Evolutionary conservation across 2,797 vertebrate species (phyloP).

Genomic region (Cyclura pinguis): DNA sequence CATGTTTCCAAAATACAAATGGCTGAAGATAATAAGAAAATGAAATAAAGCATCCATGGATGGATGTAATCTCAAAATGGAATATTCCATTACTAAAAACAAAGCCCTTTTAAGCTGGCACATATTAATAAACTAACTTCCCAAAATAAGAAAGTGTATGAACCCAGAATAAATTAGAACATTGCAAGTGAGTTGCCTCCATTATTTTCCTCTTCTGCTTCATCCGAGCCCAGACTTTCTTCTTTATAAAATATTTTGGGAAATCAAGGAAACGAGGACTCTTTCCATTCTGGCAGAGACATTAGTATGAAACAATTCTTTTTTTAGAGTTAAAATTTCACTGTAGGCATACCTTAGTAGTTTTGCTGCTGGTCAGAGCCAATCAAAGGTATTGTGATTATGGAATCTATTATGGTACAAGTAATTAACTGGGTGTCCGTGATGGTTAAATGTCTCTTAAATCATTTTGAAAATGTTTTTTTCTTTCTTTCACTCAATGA

Average conservation of each 20-base stretch:
- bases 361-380: slow-evolving; percentile 62
- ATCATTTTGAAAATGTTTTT: slow-evolving; percentile 58
- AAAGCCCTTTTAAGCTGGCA: slow-evolving; percentile 30
- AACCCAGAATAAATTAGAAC: slow-evolving; percentile 54
- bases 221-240: slow-evolving; percentile 47
- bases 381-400: slow-evolving; percentile 71
- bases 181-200: slow-evolving; percentile 45
- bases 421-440: slow-evolving; percentile 70
- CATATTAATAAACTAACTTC: slow-evolving; percentile 47
- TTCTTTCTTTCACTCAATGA: slow-evolving; percentile 63
- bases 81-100: slow-evolving; percentile 39
- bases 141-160: slow-evolving; percentile 55
- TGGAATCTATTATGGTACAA: slow-evolving; percentile 68
- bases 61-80: slow-evolving; percentile 37
- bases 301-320: slow-evolving; percentile 63
- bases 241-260: not conserved
- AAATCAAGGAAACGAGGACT: not conserved
- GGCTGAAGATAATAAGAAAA: slow-evolving; percentile 29
- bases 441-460: slow-evolving; percentile 68
- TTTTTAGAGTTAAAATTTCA: slow-evolving; percentile 61
- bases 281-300: slow-evolving; percentile 51
- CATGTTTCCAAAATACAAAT: slow-evolving; percentile 10
- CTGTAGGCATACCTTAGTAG: slow-evolving; percentile 67
- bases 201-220: slow-evolving; percentile 1
- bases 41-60: slow-evolving; percentile 24